These are phyloP conservation scores for Aratinga solstitialis DNA, from an alignment of 2,797 vertebrate genomes.

Conservation along the genomic window DNA sequence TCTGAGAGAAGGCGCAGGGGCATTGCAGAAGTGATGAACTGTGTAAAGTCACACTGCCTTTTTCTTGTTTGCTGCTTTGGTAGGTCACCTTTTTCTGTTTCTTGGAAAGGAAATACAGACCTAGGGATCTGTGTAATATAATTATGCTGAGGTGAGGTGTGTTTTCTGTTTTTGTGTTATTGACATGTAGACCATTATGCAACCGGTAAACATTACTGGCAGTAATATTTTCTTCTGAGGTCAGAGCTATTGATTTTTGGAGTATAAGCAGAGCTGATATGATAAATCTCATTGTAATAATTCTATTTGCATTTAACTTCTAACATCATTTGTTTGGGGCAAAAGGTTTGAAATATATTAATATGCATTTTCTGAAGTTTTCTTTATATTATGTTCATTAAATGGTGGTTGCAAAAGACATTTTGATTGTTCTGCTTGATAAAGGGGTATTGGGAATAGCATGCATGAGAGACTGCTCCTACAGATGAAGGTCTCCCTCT, in stretches of 20 bases:
- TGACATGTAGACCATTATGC: conserved; percentile 11
- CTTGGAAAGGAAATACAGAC: background rate
- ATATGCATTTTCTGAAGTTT: background rate
- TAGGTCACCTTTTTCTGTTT: conserved; percentile 12
- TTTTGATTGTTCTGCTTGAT: background rate
- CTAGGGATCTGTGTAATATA: background rate
- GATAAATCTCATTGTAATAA: background rate
- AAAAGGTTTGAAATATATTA: background rate
- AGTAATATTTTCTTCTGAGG: conserved; percentile 4
- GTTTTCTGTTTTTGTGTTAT: conserved; percentile 22
- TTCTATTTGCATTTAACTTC: conserved; percentile 1
- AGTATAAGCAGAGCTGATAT: background rate
- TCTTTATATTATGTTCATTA: background rate
- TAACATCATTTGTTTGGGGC: background rate
- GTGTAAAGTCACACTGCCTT: background rate
- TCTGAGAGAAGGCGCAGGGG: background rate
- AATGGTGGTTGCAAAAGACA: conserved; percentile 3
- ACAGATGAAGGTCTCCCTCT: background rate
- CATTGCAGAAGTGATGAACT: background rate
- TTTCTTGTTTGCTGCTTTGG: background rate
- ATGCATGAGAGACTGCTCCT: background rate
- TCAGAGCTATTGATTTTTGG: conserved; percentile 38
- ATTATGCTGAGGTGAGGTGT: background rate
- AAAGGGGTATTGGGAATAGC: background rate
- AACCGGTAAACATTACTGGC: conserved; percentile 38